A percentile compares a stretch with the other conserved stretches of the same genome.
These are phyloP conservation scores for Copsychus sechellarum DNA, from an alignment of 2,113 vertebrate genomes.

Conservation along the genomic window DNA sequence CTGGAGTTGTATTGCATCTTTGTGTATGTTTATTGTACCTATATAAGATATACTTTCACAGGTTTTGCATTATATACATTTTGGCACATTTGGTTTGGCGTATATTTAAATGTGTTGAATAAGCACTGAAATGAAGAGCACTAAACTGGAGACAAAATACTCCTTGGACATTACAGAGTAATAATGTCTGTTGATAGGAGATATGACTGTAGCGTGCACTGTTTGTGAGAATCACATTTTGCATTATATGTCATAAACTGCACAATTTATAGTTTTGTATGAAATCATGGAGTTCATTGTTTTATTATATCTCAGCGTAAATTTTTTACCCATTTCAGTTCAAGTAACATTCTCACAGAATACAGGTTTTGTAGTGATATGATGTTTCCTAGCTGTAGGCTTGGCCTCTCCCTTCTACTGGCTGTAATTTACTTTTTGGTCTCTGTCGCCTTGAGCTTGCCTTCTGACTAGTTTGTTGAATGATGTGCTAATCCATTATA, in stretches of 20 bases:
- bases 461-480: constrained; percentile 89
- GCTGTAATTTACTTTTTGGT: constrained; percentile 92
- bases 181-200: not conserved
- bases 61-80: not conserved
- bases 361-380: constrained; percentile 79
- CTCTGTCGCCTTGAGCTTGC: constrained; percentile 87
- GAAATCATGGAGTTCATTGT: constrained; percentile 67
- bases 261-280: constrained; percentile 40
- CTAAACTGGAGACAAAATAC: constrained; percentile 10
- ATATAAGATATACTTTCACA: not conserved
- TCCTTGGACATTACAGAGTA: not conserved
- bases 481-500: constrained; percentile 97
- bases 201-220: not conserved
- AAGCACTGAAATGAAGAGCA: not conserved
- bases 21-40: not conserved
- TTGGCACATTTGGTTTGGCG: not conserved
- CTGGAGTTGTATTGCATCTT: not conserved
- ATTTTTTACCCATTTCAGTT: constrained; percentile 72
- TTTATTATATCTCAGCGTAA: constrained; percentile 73
- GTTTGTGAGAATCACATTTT: not conserved
- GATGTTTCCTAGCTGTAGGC: constrained; percentile 86
- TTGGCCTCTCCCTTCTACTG: constrained; percentile 80
- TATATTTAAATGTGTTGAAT: constrained; percentile 42
- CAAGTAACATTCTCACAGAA: constrained; percentile 66
- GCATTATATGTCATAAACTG: constrained; percentile 16